phyloP scores from a whole-genome alignment of 2,888 invertebrate genomes.

The Acronicta psi region DNA sequence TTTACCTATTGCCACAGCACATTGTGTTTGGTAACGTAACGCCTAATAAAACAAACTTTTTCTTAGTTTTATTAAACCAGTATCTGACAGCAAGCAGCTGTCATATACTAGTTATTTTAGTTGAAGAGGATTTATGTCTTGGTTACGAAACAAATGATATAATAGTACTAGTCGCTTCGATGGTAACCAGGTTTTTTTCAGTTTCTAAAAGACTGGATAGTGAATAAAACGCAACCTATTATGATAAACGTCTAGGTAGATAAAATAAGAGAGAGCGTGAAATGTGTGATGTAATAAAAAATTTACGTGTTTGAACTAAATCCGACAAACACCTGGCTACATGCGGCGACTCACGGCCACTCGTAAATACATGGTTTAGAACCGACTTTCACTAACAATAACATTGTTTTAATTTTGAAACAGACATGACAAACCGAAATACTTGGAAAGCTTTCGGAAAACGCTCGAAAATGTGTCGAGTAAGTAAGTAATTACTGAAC shows the following conservation, averaged over 20 bases:
- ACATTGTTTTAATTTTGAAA: not conserved
- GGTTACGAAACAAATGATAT: conserved; percentile 45
- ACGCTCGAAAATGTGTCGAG: not conserved
- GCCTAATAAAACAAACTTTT: conserved; percentile 35
- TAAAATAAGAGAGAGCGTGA: conserved; percentile 62
- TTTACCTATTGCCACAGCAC: conserved; percentile 21
- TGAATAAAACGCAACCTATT: conserved; percentile 31
- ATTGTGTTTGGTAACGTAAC: conserved; percentile 31
- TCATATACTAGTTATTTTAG: conserved; percentile 36
- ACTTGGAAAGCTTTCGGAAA: too few species aligned
- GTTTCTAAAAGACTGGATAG: conserved; percentile 31
- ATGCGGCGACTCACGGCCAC: conserved; percentile 48
- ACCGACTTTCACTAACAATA: conserved; percentile 55
- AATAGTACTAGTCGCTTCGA: conserved; percentile 21
- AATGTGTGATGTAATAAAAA: conserved; percentile 66
- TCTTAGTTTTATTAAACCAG: conserved; percentile 38
- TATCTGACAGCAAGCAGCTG: too few species aligned
- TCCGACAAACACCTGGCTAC: conserved; percentile 48
- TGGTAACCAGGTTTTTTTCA: conserved; percentile 20
- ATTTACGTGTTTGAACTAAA: conserved; percentile 64
- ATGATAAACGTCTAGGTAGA: conserved; percentile 48
- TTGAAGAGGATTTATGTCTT: conserved; percentile 31
- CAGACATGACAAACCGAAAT: not conserved
- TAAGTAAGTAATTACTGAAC: not conserved
- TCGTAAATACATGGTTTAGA: conserved; percentile 49